Base-by-base conservation (phyloP, 2,113 vertebrate species). In the Raja brachyura region DNA sequence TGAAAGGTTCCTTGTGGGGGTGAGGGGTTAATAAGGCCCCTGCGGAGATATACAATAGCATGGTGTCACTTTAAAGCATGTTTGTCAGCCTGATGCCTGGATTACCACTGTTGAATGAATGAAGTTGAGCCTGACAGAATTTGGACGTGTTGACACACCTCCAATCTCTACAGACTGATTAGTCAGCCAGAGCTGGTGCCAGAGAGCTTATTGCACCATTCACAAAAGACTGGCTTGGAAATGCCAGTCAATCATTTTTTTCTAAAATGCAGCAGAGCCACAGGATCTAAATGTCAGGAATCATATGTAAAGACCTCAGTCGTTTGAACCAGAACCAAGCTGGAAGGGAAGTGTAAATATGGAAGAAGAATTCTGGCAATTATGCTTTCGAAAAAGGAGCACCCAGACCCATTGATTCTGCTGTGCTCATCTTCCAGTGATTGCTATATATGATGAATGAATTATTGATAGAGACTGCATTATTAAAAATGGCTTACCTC, bases 41-140 rank as follows among this genome's bases (percentile, higher is more conserved):
- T 54, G 20, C 48, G 39, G 68, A 73, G 39, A 33, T 13, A 92
- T 48, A 74, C 66, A 74, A 70, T 74, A n/a, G 83, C 28, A 31
- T 1, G 2, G 59, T 88, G 90, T 33, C 63, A 70, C 86, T 68
- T 90, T 63, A 70, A 90, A 68, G 63, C 39, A 73, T 39, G 33
- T 74, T 73, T 48, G 66, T 33, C 61, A 70, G 86, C n/a, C 16
- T 70, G 66, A 54, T 92, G 66, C 33, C 68, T 92, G 68, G 90
- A 92, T 54, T 48, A 74, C 33, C 66, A 92, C 25, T 74, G 48
- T 48, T 92, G 66, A 92, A 68, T 92, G 68, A 70, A 92, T 92
- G 90, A 92, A 48, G 68, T 92, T 92, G 90, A 92, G 90, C 33
- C 33, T 92, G 90, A 73, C 66, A 92, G 90, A 73, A 73, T 54